Evolutionary conservation across 1,140 invertebrate species (phyloP).

Genomic region (Papilio helenus): DNA sequence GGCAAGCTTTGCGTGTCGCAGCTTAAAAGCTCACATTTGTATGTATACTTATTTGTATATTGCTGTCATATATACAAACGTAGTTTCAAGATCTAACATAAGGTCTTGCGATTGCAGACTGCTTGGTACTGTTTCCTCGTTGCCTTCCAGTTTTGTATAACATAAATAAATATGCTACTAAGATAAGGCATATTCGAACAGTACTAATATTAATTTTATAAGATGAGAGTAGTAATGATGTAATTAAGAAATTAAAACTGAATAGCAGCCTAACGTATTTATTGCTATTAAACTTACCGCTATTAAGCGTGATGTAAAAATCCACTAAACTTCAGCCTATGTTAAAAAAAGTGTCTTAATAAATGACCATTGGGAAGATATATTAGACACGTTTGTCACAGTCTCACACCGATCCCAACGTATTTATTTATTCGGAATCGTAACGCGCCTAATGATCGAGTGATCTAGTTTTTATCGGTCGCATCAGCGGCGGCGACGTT

Average conservation of each 20-base stretch:
- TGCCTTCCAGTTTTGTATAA: neutral
- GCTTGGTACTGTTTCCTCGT: neutral
- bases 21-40: neutral
- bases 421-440: conserved; percentile 39
- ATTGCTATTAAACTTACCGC: neutral
- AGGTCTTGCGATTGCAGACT: neutral
- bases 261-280: neutral
- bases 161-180: neutral
- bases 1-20: neutral
- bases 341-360: conserved; percentile 3
- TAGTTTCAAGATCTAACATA: neutral
- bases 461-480: conserved; percentile 54
- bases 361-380: conserved; percentile 14
- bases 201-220: neutral
- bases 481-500: conserved; percentile 54
- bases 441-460: conserved; percentile 49
- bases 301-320: conserved; percentile 4
- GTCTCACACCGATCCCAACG: neutral
- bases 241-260: neutral
- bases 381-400: conserved; percentile 20
- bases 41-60: neutral
- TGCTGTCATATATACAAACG: neutral
- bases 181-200: neutral
- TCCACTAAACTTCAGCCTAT: neutral
- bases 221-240: too few relatives aligned